Conservation (phyloP, 2,113 vertebrate species). For the Mirza zaza region DNA sequence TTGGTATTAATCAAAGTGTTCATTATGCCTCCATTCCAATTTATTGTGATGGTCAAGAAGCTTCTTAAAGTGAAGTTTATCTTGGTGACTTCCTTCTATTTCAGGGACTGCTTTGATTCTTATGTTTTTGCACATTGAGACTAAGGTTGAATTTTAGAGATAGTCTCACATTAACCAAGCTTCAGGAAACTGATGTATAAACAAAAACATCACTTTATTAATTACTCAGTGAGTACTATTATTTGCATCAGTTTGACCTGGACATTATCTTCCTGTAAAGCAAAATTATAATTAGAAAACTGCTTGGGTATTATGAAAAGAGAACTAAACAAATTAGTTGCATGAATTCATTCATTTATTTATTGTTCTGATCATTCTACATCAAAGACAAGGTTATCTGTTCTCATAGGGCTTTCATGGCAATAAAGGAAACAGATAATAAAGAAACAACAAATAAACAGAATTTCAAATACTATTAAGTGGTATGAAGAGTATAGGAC, state of each 20-base stretch:
- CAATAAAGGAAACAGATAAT: not conserved
- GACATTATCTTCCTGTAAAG: not conserved
- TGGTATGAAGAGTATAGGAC: not conserved
- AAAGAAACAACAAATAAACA: not conserved
- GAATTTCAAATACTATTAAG: not conserved
- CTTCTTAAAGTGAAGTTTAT: not conserved
- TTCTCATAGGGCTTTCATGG: not conserved
- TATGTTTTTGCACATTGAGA: not conserved
- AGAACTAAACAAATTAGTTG: not conserved
- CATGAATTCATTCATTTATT: not conserved
- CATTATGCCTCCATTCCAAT: not conserved
- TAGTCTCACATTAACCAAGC: not conserved
- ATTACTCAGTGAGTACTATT: not conserved
- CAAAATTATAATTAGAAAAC: not conserved
- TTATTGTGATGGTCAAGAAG: not conserved
- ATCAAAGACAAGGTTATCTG: not conserved
- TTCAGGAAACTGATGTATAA: not conserved
- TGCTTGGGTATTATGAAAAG: not conserved
- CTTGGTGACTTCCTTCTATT: not conserved
- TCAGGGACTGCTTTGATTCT: not conserved
- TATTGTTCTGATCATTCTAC: not conserved
- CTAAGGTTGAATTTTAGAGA: constrained; percentile 18
- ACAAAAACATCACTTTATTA: not conserved
- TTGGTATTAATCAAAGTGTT: not conserved
- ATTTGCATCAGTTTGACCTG: not conserved